These are phyloP conservation scores for Trematomus loennbergii DNA, from an alignment of 2,113 vertebrate species.

Conservation along the genomic window DNA sequence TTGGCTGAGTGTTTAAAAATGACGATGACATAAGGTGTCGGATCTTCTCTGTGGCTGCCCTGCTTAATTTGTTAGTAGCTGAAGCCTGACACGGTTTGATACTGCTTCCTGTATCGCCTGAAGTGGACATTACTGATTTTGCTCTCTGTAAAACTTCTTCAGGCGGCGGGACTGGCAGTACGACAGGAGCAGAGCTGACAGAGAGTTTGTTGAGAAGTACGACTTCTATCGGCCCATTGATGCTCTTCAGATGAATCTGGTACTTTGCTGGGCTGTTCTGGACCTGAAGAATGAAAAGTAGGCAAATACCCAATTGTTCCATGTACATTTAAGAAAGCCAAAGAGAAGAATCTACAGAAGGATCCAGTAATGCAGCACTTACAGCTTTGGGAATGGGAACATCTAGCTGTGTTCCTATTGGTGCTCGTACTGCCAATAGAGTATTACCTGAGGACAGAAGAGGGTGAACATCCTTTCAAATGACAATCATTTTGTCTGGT, in stretches of 20 bases:
- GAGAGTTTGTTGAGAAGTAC: conserved; percentile 93
- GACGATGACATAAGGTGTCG: conserved; percentile 86
- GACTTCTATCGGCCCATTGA: conserved; percentile 92
- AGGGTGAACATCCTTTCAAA: not conserved
- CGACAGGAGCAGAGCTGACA: conserved; percentile 87
- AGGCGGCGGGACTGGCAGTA: conserved; percentile 92
- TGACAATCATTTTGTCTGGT: not conserved
- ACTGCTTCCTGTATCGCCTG: conserved; percentile 42
- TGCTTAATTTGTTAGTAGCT: conserved; percentile 1
- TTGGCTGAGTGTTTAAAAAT: conserved; percentile 85
- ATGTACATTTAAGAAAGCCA: not conserved
- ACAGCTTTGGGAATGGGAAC: conserved; percentile 96
- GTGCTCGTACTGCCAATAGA: conserved; percentile 91
- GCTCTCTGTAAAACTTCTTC: conserved; percentile 87
- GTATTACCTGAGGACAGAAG: conserved; percentile 86
- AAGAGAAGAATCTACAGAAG: not conserved
- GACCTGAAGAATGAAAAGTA: conserved; percentile 77
- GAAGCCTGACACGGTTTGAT: conserved; percentile 1
- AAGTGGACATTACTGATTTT: conserved; percentile 53
- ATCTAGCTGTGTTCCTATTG: conserved; percentile 91
- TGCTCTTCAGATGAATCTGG: conserved; percentile 95
- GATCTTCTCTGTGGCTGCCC: conserved; percentile 70
- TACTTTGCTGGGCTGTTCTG: conserved; percentile 91
- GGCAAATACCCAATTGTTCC: not conserved
- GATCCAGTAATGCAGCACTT: conserved; percentile 50